A percentile compares a stretch with the other conserved stretches of the same genome.
Conservation (phyloP, 2,888 invertebrate species). For the Stomorhina lunata region DNA sequence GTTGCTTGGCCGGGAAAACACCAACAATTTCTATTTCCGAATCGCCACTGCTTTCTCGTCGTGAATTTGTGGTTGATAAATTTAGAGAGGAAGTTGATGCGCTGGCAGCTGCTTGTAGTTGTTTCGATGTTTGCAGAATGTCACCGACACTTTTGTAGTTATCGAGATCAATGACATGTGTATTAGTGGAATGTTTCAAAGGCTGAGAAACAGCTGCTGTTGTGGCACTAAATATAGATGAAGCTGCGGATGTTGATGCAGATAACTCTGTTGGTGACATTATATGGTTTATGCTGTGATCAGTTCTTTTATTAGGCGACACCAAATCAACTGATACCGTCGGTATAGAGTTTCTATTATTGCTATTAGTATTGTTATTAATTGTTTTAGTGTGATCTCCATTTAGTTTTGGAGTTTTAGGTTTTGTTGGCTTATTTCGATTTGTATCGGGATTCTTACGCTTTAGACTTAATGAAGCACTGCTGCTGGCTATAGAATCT, state of each 20-base stretch:
- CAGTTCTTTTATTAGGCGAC: conserved; percentile 74
- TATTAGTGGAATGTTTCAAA: conserved; percentile 72
- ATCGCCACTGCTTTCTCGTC: conserved; percentile 77
- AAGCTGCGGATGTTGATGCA: conserved; percentile 48
- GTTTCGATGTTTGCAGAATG: conserved; percentile 77
- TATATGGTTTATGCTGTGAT: conserved; percentile 77
- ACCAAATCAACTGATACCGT: conserved; percentile 68
- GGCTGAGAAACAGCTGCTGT: conserved; percentile 60
- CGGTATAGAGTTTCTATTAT: conserved; percentile 68
- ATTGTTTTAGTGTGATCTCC: conserved; percentile 53
- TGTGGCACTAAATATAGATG: conserved; percentile 53
- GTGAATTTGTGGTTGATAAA: conserved; percentile 24
- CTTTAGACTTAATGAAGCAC: conserved; percentile 73
- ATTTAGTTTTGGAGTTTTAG: conserved; percentile 65
- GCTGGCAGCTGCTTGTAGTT: conserved; percentile 69
- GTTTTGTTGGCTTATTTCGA: conserved; percentile 35
- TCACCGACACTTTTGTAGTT: conserved; percentile 77
- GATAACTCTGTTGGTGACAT: conserved; percentile 67
- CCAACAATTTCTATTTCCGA: conserved; percentile 79
- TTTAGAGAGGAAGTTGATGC: conserved; percentile 34
- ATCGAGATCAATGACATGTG: conserved; percentile 77
- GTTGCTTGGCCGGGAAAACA: conserved; percentile 72
- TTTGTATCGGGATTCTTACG: conserved; percentile 40
- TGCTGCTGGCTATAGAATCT: conserved; percentile 74
- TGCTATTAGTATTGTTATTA: conserved; percentile 35